Base-by-base conservation (phyloP, 2,113 vertebrate genomes). In the Antigone vipio region DNA sequence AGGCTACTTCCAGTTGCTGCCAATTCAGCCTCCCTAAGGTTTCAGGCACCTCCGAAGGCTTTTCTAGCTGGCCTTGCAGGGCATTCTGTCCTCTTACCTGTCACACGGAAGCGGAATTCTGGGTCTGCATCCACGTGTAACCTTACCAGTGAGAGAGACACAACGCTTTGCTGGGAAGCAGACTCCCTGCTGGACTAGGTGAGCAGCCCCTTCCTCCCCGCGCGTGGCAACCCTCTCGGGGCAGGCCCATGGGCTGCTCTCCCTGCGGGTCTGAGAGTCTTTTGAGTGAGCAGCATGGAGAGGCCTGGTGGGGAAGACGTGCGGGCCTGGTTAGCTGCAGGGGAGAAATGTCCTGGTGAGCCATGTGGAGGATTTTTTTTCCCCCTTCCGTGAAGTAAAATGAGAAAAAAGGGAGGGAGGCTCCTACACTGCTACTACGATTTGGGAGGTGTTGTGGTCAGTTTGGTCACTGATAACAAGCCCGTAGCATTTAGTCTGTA, bases 181-280 rank as follows among this genome's bases (percentile, higher is more conserved):
- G 47, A 4, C 2, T 30, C 38, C 38, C 1, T 0, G 3, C 3
- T 30, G 35, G 29, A 2, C 5, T 12, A 3, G 62, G 10, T 0
- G 35, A 20, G 64, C 78, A 4, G 11, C 1, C 13, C 35, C n/a
- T 34, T 27, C 56, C 52, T 11, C 45, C 32, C 62, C 6, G 9
- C 0, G 15, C 34, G 6, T 6, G 29, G 10, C 55, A 11, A 5
- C 58, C 59, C 44, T 13, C 12, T 0, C 18, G 18, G 1, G 29
- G 34, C 58, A 10, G 30, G 0, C 1, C 0, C 45, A 15, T 14
- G 14, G 45, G 22, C 22, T 66, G 10, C 35, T 34, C 55, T n/a
- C 8, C 1, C 40, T 5, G 18, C 1, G 82, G 38, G 38, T 38
- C 38, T 9, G 38, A 38, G 38, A 38, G 58, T 3, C 0, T 3